A percentile compares a stretch with the other conserved stretches of the same genome.
These are phyloP conservation scores for Zeugodacus cucurbitae DNA, from an alignment of 1,140 invertebrate genomes.

Conservation along the genomic window DNA sequence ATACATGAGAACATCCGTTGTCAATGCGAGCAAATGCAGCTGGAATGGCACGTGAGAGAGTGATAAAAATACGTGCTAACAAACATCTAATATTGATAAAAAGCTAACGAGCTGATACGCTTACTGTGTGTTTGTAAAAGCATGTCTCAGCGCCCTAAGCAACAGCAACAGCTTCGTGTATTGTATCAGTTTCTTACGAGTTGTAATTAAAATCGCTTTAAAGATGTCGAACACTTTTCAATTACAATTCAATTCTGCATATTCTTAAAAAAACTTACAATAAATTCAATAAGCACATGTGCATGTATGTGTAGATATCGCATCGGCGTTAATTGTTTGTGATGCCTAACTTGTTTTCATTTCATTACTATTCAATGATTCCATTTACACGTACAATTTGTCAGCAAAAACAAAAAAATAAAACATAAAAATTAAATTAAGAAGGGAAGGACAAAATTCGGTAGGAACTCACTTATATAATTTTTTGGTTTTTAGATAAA, in stretches of 20 bases:
- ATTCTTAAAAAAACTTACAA: no score
- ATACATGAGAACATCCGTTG: neutral
- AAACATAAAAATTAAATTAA: neutral
- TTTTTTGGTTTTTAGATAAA: no score
- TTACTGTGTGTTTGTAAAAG: neutral
- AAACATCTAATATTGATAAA: neutral
- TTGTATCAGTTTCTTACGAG: no score
- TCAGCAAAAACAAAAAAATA: neutral
- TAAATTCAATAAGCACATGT: neutral
- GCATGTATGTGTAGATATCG: neutral
- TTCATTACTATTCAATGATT: neutral
- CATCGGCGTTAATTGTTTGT: neutral
- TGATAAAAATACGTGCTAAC: neutral
- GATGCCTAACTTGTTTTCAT: neutral
- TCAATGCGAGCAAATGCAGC: neutral
- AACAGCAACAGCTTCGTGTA: no score
- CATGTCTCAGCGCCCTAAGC: neutral
- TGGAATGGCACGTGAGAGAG: neutral
- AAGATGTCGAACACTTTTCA: no score
- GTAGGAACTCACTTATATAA: no score
- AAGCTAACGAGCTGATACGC: neutral
- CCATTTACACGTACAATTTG: neutral
- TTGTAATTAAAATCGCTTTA: no score
- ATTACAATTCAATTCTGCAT: no score
- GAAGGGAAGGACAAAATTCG: no score